Conservation (phyloP, 1,140 invertebrate species). For the Drosophila prosaltans region DNA sequence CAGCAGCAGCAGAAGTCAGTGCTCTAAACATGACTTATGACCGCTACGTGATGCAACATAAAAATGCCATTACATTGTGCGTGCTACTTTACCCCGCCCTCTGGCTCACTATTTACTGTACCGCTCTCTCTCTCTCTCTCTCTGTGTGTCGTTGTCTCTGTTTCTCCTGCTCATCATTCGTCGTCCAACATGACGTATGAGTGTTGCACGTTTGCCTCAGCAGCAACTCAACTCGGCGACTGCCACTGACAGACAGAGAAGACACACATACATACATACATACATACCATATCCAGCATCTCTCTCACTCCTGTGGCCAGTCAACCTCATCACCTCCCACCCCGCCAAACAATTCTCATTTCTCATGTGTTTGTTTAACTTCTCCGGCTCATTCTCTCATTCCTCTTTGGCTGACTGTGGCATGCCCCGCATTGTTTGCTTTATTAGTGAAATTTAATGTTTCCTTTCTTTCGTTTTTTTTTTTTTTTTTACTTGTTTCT, state of each 20-base stretch:
- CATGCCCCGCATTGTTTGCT: constrained; percentile 72
- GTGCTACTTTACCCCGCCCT: constrained; percentile 53
- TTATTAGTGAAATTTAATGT: constrained; percentile 79
- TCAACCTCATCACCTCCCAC: neutral
- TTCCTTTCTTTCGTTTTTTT: constrained; percentile 46
- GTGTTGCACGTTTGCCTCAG: constrained; percentile 74
- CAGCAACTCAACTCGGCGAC: constrained; percentile 46
- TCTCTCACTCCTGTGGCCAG: neutral
- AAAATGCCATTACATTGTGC: constrained; percentile 82
- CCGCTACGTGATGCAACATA: constrained; percentile 83
- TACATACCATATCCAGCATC: neutral
- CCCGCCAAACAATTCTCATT: constrained; percentile 47
- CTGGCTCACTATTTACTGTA: constrained; percentile 10
- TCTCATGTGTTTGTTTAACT: constrained; percentile 72
- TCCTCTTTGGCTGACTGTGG: neutral
- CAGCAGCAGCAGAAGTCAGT: constrained; percentile 53
- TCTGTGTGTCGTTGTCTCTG: too few species aligned
- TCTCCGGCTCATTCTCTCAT: neutral
- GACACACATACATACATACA: neutral
- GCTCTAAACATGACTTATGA: constrained; percentile 83
- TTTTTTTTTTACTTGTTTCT: constrained; percentile 17
- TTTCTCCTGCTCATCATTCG: neutral
- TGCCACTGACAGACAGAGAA: constrained; percentile 63
- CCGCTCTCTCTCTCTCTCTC: neutral
- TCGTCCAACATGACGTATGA: constrained; percentile 76